A percentile compares a stretch with the other conserved stretches of the same genome.
Evolutionary conservation across 2,113 vertebrate species (phyloP).

Genomic region (Tupaia tana): DNA sequence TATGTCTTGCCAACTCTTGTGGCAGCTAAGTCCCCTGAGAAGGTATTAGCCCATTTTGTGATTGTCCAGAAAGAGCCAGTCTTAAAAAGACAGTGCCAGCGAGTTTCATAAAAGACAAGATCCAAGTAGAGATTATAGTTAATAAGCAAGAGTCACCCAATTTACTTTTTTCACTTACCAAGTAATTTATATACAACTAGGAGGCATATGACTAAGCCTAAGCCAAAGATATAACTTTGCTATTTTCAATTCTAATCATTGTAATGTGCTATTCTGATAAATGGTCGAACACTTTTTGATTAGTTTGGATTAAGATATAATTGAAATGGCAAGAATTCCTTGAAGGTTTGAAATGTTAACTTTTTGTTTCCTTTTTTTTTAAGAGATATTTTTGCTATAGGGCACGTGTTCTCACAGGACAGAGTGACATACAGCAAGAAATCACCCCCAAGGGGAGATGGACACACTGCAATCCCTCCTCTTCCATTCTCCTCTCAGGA

Average conservation of each 20-base stretch:
- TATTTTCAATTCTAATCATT: constrained; percentile 25
- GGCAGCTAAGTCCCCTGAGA: not conserved
- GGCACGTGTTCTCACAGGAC: too few species aligned
- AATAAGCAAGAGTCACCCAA: not conserved
- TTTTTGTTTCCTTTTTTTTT: constrained; percentile 11
- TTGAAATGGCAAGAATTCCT: constrained; percentile 18
- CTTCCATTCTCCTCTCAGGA: too few species aligned
- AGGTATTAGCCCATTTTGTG: constrained; percentile 20
- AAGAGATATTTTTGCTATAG: too few species aligned
- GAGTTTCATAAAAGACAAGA: constrained; percentile 5
- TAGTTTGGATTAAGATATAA: not conserved
- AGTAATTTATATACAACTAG: not conserved
- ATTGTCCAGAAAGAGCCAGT: not conserved
- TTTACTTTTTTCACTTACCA: constrained; percentile 41
- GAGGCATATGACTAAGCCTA: not conserved
- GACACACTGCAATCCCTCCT: too few species aligned
- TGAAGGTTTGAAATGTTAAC: constrained; percentile 27
- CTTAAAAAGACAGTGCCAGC: not conserved
- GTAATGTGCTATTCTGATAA: constrained; percentile 24
- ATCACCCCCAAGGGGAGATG: too few species aligned
- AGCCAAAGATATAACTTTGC: not conserved
- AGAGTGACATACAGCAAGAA: too few species aligned
- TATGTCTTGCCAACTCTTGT: not conserved
- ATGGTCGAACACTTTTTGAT: not conserved
- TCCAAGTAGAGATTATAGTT: not conserved